Base-by-base conservation (phyloP, 2,797 vertebrate species). In the Anolis apletophallus region DNA sequence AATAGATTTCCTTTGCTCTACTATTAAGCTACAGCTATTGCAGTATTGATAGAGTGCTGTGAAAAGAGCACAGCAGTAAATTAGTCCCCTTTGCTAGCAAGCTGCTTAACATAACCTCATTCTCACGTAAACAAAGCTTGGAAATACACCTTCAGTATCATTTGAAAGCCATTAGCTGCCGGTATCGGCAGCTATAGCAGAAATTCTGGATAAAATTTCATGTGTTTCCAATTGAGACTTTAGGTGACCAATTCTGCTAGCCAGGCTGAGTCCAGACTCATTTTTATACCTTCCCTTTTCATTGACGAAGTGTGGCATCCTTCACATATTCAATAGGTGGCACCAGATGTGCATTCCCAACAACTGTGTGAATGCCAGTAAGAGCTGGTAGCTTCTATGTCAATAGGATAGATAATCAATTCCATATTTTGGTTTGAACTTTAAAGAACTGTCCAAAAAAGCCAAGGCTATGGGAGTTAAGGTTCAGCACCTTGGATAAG, bases 1-100 rank as follows among this genome's bases (percentile, higher is more conserved):
- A 91, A 88, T 73, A 88, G 10, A 72, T 88, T 91, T 91, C 82
- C 61, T 85, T 83, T 91, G 85, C 67, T 73, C 67, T 69, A 84
- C 36, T 1, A 74, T 0, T 86, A 87, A 88, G 12, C 34, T 69
- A 34, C 67, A 86, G 21, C 87, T 88, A 75, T 87, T 87, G 34
- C 36, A 36, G 72, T 19, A 73, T 71, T 80, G 88, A 85, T 26
- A 73, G 3, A 73, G 61, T 40, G 52, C 52, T 57, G 13, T 0
- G 6, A 91, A 80, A 93, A 80, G 81, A 88, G 76, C 71, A 78
- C 7, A 81, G 40, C 17, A 88, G 78, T 92, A 92, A 90, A 91
- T 91, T 87, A 87, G 80, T 90, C 69, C 10, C 83, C 40, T 86
- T 55, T 86, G 73, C 88, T 78, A 69, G 8, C 68, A 52, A 91